phyloP scores from a whole-genome alignment of 2,888 invertebrate genomes.

The Liodrosophila aerea region DNA sequence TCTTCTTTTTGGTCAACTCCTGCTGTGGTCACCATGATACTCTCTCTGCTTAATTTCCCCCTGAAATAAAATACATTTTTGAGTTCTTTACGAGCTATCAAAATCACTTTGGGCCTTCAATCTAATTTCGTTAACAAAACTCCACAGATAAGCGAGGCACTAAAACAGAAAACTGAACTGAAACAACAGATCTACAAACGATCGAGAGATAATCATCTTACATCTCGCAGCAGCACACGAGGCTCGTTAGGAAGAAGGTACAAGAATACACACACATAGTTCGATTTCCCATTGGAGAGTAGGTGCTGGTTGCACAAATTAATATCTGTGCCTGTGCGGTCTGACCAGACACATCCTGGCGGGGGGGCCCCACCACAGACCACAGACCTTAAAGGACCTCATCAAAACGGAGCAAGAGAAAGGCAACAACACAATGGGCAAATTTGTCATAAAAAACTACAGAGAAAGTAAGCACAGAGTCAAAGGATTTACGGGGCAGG shows the following conservation, averaged over 20 bases:
- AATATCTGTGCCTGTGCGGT: conserved; percentile 75
- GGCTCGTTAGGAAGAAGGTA: conserved; percentile 33
- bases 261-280: background rate
- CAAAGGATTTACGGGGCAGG: conserved; percentile 64
- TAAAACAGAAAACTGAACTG: conserved; percentile 43
- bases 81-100: conserved; percentile 76
- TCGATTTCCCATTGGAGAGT: background rate
- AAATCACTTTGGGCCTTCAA: conserved; percentile 76
- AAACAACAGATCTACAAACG: conserved; percentile 39
- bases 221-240: conserved; percentile 17
- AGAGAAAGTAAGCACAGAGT: conserved; percentile 18
- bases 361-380: conserved; percentile 36
- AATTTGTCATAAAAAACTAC: conserved; percentile 67
- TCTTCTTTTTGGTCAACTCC: conserved; percentile 43
- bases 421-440: conserved; percentile 65
- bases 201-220: conserved; percentile 56
- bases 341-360: conserved; percentile 36
- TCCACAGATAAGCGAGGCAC: conserved; percentile 64
- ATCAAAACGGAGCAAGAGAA: conserved; percentile 38
- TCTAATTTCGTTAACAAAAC: conserved; percentile 78
- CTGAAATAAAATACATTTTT: conserved; percentile 49
- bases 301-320: conserved; percentile 75
- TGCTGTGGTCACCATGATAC: conserved; percentile 54
- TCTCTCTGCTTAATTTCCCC: conserved; percentile 36
- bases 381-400: conserved; percentile 71